A percentile compares a stretch with the other conserved stretches of the same genome.
These are phyloP conservation scores for Apamea monoglypha DNA, from an alignment of 2,888 invertebrate genomes.

Conservation along the genomic window DNA sequence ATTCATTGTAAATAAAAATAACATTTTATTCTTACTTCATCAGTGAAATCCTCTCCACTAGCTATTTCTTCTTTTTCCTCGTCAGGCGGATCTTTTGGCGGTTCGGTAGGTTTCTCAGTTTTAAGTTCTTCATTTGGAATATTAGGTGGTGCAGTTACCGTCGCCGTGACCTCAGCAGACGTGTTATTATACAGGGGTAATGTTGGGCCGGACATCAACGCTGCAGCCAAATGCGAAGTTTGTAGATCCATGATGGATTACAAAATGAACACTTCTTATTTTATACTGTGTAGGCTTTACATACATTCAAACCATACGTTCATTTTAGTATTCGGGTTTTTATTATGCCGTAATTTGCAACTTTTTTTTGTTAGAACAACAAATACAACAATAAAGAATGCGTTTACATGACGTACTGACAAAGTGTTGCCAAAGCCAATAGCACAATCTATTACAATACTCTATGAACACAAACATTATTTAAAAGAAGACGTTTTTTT, in stretches of 20 bases:
- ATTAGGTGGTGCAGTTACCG: constrained; percentile 53
- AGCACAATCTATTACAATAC: background rate
- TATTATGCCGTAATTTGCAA: background rate
- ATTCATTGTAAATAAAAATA: background rate
- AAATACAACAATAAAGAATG: constrained; percentile 28
- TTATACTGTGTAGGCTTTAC: constrained; percentile 7
- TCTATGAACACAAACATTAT: too few relatives aligned
- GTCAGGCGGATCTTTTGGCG: constrained; percentile 77
- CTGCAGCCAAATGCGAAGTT: constrained; percentile 88
- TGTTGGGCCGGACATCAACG: constrained; percentile 83
- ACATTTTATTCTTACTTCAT: constrained; percentile 78
- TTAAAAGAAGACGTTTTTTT: too few relatives aligned
- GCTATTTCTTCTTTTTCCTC: constrained; percentile 87
- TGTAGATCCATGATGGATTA: constrained; percentile 81
- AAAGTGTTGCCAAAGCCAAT: constrained; percentile 17
- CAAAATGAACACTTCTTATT: constrained; percentile 23
- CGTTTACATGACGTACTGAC: constrained; percentile 32
- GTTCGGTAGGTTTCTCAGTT: constrained; percentile 76
- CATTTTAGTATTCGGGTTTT: constrained; percentile 1
- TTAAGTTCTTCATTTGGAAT: constrained; percentile 74
- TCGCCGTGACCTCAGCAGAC: constrained; percentile 60
- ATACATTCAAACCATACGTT: constrained; percentile 11
- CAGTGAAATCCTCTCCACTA: constrained; percentile 87
- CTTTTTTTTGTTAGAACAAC: constrained; percentile 14
- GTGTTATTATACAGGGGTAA: constrained; percentile 71